A percentile compares a stretch with the other conserved stretches of the same genome.
Evolutionary conservation across 2,797 vertebrate genomes (phyloP).

Genomic region (Uromys caudimaculatus): DNA sequence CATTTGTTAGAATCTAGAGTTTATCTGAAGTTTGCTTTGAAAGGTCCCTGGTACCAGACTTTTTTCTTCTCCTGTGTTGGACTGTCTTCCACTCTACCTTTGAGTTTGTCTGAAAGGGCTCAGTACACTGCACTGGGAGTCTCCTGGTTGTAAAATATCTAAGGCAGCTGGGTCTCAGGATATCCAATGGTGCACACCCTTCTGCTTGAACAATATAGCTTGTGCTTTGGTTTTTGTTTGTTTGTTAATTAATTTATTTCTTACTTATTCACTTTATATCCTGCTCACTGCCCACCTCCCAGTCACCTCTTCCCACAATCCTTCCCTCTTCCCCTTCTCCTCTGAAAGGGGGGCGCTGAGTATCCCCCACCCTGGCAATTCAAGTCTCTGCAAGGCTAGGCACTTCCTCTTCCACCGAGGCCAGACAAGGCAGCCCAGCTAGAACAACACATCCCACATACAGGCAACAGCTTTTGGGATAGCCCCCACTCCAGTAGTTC

Average conservation of each 20-base stretch:
- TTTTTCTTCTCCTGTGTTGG: not conserved
- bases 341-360: not conserved
- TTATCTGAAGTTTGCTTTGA: not conserved
- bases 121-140: not conserved
- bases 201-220: constrained; percentile 2
- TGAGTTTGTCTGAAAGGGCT: not conserved
- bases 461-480: not conserved
- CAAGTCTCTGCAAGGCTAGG: not conserved
- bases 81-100: not conserved
- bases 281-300: not conserved
- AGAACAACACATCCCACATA: not conserved
- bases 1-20: not conserved
- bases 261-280: not conserved
- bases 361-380: not conserved
- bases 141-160: constrained; percentile 21
- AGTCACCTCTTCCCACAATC: not conserved
- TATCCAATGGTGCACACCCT: not conserved
- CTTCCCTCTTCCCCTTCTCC: not conserved
- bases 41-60: not conserved
- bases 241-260: not conserved
- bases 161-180: not conserved
- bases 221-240: not conserved
- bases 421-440: not conserved
- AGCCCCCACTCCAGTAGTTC: not conserved
- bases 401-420: not conserved